Percentiles rank a stretch among this genome's conserved stretches.
These are phyloP conservation scores for Lissocephala sabroskyi DNA, from an alignment of 2,888 invertebrate genomes.

Conservation along the genomic window DNA sequence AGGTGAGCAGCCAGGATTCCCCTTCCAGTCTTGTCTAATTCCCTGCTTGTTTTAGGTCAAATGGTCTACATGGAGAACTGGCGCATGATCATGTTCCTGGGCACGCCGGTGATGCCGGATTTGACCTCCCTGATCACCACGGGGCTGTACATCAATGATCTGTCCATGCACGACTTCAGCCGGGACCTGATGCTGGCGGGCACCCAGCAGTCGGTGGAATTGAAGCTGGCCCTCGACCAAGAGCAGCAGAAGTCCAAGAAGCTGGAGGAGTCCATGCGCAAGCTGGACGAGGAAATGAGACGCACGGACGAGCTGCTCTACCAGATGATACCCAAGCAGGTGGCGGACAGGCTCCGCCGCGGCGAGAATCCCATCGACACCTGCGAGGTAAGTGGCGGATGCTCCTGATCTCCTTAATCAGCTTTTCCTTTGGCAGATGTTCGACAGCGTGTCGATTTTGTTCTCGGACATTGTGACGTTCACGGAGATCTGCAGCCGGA, in stretches of 20 bases:
- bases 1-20: conserved; percentile 74
- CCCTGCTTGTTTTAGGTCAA: conserved; percentile 77
- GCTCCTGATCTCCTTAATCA: too few species aligned
- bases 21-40: background rate
- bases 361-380: conserved; percentile 98
- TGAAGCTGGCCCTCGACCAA: conserved; percentile 95
- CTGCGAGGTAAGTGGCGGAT: conserved; percentile 97
- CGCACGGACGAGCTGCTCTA: conserved; percentile 95
- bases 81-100: conserved; percentile 97
- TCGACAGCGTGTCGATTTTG: conserved; percentile 94
- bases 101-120: conserved; percentile 96
- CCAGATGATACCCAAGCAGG: conserved; percentile 99
- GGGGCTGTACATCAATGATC: conserved; percentile 96
- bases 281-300: conserved; percentile 95
- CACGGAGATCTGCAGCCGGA: conserved; percentile 95
- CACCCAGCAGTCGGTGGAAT: conserved; percentile 96
- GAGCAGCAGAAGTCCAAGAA: conserved; percentile 98
- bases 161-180: conserved; percentile 99
- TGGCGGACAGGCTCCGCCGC: conserved; percentile 91
- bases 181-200: conserved; percentile 96
- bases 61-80: conserved; percentile 99
- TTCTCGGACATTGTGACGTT: conserved; percentile 99
- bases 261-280: conserved; percentile 95
- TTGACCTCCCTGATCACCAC: conserved; percentile 92
- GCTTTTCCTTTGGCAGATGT: conserved; percentile 88